Conservation (phyloP, 2,888 invertebrate species). For the Hylaea fasciaria region DNA sequence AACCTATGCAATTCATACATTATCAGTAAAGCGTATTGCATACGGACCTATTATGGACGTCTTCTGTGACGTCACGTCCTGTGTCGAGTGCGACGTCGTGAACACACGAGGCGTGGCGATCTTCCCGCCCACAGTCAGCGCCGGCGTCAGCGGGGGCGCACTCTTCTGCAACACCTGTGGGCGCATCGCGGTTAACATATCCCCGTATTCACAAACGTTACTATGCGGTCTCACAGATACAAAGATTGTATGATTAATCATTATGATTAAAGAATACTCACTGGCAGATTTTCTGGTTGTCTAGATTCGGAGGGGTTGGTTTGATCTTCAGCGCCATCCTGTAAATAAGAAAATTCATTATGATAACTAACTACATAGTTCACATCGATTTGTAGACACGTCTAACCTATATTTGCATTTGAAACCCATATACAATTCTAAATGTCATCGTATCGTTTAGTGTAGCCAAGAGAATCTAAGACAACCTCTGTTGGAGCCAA, state of each 20-base stretch:
- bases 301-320: slow-evolving; percentile 20
- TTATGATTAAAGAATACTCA: slow-evolving; percentile 59
- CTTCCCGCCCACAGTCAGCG: slow-evolving; percentile 65
- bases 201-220: no score
- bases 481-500: no score
- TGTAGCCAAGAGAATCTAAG: no score
- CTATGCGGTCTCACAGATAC: no score
- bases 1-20: neutral
- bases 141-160: slow-evolving; percentile 55
- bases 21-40: no score
- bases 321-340: slow-evolving; percentile 14
- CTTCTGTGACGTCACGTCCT: slow-evolving; percentile 52
- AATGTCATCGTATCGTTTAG: no score
- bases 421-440: no score
- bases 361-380: no score
- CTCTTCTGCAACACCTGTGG: slow-evolving; percentile 66
- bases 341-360: neutral
- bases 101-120: slow-evolving; percentile 53
- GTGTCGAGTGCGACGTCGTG: slow-evolving; percentile 32
- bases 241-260: no score
- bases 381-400: no score
- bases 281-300: slow-evolving; percentile 55
- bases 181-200: neutral
- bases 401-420: no score
- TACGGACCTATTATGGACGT: slow-evolving; percentile 69